Evolutionary conservation across 2,888 invertebrate genomes (phyloP), one percentile per base, ranked within the genome.

Genomic region (Caenorhabditis sinica): DNA sequence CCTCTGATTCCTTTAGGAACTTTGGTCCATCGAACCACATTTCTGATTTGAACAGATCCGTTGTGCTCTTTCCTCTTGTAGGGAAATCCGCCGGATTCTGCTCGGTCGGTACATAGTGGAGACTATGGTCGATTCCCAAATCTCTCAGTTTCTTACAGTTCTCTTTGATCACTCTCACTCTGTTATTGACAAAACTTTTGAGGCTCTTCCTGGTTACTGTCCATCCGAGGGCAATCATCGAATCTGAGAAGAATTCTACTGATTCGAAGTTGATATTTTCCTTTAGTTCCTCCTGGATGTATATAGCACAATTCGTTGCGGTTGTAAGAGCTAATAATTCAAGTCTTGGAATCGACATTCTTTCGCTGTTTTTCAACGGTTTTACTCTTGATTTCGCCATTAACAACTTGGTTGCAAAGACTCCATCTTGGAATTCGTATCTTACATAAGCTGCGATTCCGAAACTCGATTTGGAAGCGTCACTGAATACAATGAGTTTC

Each of bases 281-380:
- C 8, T 43, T n/a, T 0, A 79, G 5, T 45, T 77, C 73, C 11
- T 40, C 49, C 15, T 60, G n/a, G 23, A 82, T 9, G 17, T 72
- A 81, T 0, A 43, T n/a, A 6, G 65, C 72, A 6, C 60, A n/a
- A 13, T 53, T 43, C 0, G 83, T 58, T 4, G 66, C 87, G 13
- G 82, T 66, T 25, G 36, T 17, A 0, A 80, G 23, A 0, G 85
- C 85, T 5, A 75, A 11, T 3, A 88, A 58, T 43, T 88, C 88
- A 25, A 82, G 11, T 51, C 60, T 60, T 1, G 87, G 87, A 33
- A 87, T 85, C 0, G 86, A 65, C 28, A 77, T 40, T 28, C 69
- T 2, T 33, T 60, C 66, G 33, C 49, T 30, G 13, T 79, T 40
- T 1, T 65, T 51, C 23, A 66, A 61, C 1, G 74, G 61, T 28